Evolutionary conservation across 2,888 invertebrate genomes (phyloP).

Genomic region (Chalcosyrphus nemorum): DNA sequence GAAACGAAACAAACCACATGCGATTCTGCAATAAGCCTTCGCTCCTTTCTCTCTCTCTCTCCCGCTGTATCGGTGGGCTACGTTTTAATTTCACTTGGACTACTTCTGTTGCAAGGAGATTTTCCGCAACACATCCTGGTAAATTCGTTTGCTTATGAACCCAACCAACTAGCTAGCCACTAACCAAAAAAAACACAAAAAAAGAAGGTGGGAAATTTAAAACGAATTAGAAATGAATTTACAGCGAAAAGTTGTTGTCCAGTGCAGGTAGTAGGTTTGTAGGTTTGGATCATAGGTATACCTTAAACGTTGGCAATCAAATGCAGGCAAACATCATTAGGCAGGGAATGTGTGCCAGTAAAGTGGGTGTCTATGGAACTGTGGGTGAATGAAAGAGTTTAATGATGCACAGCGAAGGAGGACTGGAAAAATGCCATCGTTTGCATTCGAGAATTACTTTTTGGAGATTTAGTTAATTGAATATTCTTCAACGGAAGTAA

Average conservation of each 20-base stretch:
- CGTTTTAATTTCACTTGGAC: conserved; percentile 59
- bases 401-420: conserved; percentile 50
- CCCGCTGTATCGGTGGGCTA: conserved; percentile 10
- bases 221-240: conserved; percentile 60
- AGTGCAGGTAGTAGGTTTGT: neutral
- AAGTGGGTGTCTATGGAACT: conserved; percentile 44
- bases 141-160: neutral
- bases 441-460: conserved; percentile 44
- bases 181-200: too few species aligned
- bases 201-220: conserved; percentile 35
- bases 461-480: conserved; percentile 43
- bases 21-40: conserved; percentile 33
- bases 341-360: conserved; percentile 50
- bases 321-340: conserved; percentile 67
- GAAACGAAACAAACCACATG: conserved; percentile 43
- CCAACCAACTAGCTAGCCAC: neutral
- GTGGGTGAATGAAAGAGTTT: conserved; percentile 40
- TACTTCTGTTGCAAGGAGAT: conserved; percentile 31
- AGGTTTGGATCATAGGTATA: neutral
- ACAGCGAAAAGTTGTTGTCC: conserved; percentile 25
- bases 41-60: neutral
- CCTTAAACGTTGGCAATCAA: conserved; percentile 62
- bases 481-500: neutral
- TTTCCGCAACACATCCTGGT: conserved; percentile 36
- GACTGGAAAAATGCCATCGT: conserved; percentile 35